phyloP scores from a whole-genome alignment of 1,140 invertebrate species.

The Drosophila rufa region DNA sequence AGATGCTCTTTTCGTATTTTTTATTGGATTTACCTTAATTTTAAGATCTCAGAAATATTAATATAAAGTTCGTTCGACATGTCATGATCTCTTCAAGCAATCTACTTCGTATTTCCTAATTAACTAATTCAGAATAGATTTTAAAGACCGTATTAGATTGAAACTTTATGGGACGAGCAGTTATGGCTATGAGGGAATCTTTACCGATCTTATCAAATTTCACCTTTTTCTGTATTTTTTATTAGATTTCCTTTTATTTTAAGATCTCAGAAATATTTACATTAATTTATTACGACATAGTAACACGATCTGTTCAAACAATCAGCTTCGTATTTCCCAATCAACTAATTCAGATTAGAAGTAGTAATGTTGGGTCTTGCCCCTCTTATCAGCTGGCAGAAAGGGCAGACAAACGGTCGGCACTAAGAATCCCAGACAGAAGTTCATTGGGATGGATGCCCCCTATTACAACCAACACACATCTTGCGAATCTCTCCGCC shows the following conservation, averaged over 20 bases:
- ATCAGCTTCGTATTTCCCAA: neutral
- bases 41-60: neutral
- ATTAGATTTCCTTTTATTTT: neutral
- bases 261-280: neutral
- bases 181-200: no score
- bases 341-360: neutral
- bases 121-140: neutral
- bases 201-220: no score
- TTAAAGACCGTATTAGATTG: no score
- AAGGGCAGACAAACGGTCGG: constrained; percentile 8
- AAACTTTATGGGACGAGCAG: no score
- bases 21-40: neutral
- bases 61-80: neutral
- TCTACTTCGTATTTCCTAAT: neutral
- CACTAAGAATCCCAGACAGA: constrained; percentile 11
- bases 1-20: no score
- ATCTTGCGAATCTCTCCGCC: constrained; percentile 19
- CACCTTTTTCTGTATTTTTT: no score
- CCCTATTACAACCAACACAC: constrained; percentile 12
- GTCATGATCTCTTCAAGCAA: neutral
- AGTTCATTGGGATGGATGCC: constrained; percentile 31
- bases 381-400: constrained; percentile 19
- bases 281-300: neutral
- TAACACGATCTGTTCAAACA: neutral
- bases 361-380: neutral